Base-by-base conservation (phyloP, 2,888 invertebrate genomes). In the Julus scandinavius region DNA sequence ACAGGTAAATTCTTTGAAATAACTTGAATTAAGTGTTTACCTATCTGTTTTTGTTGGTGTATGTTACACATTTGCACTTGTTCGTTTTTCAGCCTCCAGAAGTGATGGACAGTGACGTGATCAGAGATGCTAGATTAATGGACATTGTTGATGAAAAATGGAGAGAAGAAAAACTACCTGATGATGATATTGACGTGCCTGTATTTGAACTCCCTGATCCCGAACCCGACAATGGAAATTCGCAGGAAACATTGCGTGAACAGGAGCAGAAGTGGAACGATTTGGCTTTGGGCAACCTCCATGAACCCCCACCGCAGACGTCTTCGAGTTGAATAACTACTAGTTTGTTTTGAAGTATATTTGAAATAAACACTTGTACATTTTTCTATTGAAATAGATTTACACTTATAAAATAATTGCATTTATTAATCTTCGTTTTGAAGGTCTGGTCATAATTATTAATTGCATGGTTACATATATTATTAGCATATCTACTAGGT, bases 121-220 rank as follows among this genome's bases (percentile, higher is more conserved):
- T 94, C 88, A 94, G 95, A 84, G 95, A 96, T 90, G 96, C 96
- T 88, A 94, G 95, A 90, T 93, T 97, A 89, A 92, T 93, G 88
- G 96, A 96, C 92, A 93, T 97, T 88, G 95, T 97, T 90, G 97
- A 98, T 92, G 96, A 96, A 91, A 95, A 95, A 91, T 98, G 98
- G 98, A 94, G 96, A 88, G 95, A 96, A 89, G 93, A 93, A 89
- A 91, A 91, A 86, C 90, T 93, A 41, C 93, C 93, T 1, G 91
- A 95, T 91, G 97, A 98, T 92, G 97, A 97, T 91, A 96, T 96
- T 17, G 92, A 91, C 7, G 97, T 98, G 7, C 98, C 98, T 2
- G 92, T 95, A 87, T 95, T 96, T 91, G 98, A 98, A 93, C 93
- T 98, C 87, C 97, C 98, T 0, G 98, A 98, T 93, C 96, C 97